Conservation (phyloP, 1,140 invertebrate species). For the Globodera rostochiensis region DNA sequence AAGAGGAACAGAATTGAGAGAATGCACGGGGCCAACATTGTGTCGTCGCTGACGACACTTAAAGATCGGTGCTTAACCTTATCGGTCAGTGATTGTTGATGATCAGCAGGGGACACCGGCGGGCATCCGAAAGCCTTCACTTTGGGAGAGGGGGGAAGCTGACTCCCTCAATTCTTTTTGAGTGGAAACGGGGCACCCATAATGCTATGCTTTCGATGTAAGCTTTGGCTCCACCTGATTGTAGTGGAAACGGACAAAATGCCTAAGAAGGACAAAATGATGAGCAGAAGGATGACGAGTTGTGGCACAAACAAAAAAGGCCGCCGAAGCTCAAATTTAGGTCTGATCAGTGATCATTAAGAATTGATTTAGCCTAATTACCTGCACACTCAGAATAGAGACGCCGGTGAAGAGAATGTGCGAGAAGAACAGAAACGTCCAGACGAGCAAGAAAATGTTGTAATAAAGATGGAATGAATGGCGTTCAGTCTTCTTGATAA, state of each 20-base stretch:
- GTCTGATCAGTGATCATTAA: not conserved
- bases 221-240: constrained; percentile 13
- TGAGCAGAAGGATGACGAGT: constrained; percentile 5
- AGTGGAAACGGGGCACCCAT: no score
- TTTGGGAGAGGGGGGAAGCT: no score
- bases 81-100: not conserved
- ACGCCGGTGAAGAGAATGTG: constrained; percentile 41
- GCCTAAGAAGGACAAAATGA: constrained; percentile 5
- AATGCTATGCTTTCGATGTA: no score
- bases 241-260: constrained; percentile 16
- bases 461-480: constrained; percentile 17
- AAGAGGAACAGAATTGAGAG: constrained; percentile 19
- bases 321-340: not conserved
- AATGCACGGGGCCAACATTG: constrained; percentile 11
- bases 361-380: constrained; percentile 12
- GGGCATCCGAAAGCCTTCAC: no score
- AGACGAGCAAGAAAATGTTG: constrained; percentile 27
- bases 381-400: constrained; percentile 42
- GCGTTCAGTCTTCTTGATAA: constrained; percentile 18
- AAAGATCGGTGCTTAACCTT: not conserved
- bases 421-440: constrained; percentile 42
- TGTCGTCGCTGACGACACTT: constrained; percentile 15
- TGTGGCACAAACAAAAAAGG: constrained; percentile 20
- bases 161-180: no score
- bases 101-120: no score